These are phyloP conservation scores for Meteorus sp. DNA, from an alignment of 1,140 invertebrate genomes.

Conservation along the genomic window DNA sequence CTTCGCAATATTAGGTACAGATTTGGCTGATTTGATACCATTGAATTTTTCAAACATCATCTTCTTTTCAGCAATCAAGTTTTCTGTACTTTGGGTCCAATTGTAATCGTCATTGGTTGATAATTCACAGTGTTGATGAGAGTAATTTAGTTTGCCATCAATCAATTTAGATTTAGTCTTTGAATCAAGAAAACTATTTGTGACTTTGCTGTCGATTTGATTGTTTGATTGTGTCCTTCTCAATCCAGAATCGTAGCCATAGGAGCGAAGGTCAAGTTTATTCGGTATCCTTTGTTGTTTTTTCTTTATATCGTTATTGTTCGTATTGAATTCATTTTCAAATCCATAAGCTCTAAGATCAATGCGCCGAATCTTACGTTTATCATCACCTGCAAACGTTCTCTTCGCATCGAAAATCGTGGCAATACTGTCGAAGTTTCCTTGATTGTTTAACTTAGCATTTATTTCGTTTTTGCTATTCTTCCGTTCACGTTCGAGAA, in stretches of 20 bases:
- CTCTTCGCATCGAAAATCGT: constrained; percentile 24
- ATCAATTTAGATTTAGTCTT: constrained; percentile 37
- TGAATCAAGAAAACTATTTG: constrained; percentile 26
- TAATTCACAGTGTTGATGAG: constrained; percentile 6
- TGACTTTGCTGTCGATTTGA: constrained; percentile 37
- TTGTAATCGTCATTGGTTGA: constrained; percentile 19
- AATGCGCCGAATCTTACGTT: constrained; percentile 40
- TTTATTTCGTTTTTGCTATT: constrained; percentile 38
- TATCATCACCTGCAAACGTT: constrained; percentile 29
- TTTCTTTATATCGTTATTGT: constrained; percentile 17
- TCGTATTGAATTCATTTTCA: constrained; percentile 40
- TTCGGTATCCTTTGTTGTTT: constrained; percentile 30
- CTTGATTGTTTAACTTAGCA: constrained; percentile 35
- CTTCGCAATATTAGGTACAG: constrained; percentile 48
- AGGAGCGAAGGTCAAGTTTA: constrained; percentile 45
- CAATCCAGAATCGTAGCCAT: constrained; percentile 45
- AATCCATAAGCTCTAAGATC: constrained; percentile 51
- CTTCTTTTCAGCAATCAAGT: constrained; percentile 19
- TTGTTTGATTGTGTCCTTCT: constrained; percentile 45
- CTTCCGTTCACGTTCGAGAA: constrained; percentile 30
- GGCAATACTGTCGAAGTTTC: constrained; percentile 20
- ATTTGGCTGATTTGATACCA: constrained; percentile 43
- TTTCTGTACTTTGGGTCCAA: constrained; percentile 28
- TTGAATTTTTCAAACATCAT: constrained; percentile 23
- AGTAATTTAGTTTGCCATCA: constrained; percentile 29